Percentiles rank a stretch among this genome's conserved stretches.
Conservation (phyloP, 2,888 invertebrate genomes). For the Tipula vernalis region DNA sequence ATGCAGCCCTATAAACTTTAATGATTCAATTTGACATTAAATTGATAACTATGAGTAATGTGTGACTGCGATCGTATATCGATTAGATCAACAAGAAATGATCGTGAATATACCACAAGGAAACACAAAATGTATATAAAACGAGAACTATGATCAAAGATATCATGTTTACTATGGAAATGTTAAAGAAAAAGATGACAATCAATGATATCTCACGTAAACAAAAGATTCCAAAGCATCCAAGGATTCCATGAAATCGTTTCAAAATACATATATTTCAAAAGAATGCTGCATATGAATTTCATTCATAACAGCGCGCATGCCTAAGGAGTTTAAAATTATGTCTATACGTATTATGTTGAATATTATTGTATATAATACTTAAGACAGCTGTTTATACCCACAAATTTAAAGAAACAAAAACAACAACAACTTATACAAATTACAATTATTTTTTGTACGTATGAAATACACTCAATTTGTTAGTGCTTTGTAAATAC, state of each 20-base stretch:
- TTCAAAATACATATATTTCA: not conserved
- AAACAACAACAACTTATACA: not conserved
- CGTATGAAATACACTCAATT: not conserved
- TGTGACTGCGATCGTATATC: not conserved
- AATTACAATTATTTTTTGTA: not conserved
- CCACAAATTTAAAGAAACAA: not conserved
- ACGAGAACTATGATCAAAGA: not conserved
- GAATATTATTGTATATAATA: not conserved
- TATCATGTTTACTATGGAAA: not conserved
- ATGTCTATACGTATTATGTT: not conserved
- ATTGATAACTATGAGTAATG: not conserved
- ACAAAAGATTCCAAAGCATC: not conserved
- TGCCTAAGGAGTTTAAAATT: slow-evolving; percentile 4
- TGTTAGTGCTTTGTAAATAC: not conserved
- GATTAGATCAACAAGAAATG: not conserved
- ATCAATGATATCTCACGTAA: not conserved
- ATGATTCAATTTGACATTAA: not conserved
- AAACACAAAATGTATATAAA: not conserved
- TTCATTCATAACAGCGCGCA: not conserved
- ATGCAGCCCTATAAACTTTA: not conserved
- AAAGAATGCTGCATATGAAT: not conserved
- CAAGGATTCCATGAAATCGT: not conserved
- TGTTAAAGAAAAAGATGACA: not conserved
- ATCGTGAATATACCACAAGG: not conserved
- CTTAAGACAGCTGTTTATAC: not conserved